Conservation (phyloP, 1,140 invertebrate species). For the Glomeris maerens region DNA sequence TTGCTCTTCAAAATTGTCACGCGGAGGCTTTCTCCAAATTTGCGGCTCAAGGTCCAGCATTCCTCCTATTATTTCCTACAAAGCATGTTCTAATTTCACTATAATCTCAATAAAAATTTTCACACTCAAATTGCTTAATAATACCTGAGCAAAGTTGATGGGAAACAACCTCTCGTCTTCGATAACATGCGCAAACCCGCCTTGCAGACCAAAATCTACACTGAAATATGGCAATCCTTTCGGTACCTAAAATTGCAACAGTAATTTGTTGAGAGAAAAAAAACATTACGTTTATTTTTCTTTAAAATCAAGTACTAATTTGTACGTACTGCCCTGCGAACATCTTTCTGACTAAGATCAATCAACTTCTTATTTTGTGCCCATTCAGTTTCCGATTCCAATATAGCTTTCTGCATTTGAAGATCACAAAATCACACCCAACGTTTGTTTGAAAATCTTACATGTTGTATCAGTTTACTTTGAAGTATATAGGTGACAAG, state of each 20-base stretch:
- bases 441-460: background rate
- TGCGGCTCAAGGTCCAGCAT: conserved; percentile 76
- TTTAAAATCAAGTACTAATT: conserved; percentile 3
- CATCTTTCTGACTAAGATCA: conserved; percentile 50
- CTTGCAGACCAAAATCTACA: conserved; percentile 71
- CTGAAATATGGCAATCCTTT: conserved; percentile 89
- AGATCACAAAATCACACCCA: conserved; percentile 4
- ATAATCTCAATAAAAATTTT: too few relatives aligned
- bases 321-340: conserved; percentile 47
- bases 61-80: conserved; percentile 82
- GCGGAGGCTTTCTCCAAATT: conserved; percentile 64
- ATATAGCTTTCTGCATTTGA: conserved; percentile 62
- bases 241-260: conserved; percentile 42
- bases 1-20: conserved; percentile 54
- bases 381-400: conserved; percentile 91
- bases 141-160: conserved; percentile 74
- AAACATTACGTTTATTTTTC: conserved; percentile 5
- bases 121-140: too few relatives aligned
- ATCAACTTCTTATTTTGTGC: conserved; percentile 89
- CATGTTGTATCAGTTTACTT: conserved; percentile 35
- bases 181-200: conserved; percentile 90
- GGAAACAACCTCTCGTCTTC: conserved; percentile 84
- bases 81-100: too few relatives aligned
- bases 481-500: conserved; percentile 87
- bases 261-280: background rate